A percentile compares a stretch with the other conserved stretches of the same genome.
These are phyloP conservation scores for Bombus difficillimus DNA, from an alignment of 1,140 invertebrate genomes.

Conservation along the genomic window DNA sequence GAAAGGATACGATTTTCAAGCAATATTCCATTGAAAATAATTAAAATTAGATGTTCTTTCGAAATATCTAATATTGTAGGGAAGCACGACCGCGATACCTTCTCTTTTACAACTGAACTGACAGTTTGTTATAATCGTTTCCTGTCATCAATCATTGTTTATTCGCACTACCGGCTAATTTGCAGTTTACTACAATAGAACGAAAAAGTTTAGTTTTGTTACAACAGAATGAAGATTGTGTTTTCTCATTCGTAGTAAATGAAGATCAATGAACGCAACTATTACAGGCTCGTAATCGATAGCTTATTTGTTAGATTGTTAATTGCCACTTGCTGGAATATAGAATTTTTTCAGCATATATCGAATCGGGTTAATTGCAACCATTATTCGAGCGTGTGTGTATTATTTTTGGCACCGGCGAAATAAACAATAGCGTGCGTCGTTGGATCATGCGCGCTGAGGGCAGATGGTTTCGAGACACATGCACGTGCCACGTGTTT, in stretches of 20 bases:
- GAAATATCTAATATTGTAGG: no score
- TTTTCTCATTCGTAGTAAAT: neutral
- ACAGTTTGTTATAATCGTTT: neutral
- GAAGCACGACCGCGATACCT: no score
- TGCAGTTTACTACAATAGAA: neutral
- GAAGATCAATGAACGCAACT: neutral
- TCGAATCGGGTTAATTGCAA: neutral
- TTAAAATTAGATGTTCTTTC: neutral
- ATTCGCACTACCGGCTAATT: neutral
- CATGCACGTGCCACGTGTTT: constrained; percentile 46
- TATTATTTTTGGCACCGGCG: constrained; percentile 26
- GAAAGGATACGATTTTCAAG: neutral
- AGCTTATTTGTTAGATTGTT: neutral
- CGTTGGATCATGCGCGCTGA: constrained; percentile 1
- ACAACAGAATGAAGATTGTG: neutral
- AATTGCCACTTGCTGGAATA: neutral
- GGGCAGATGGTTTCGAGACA: neutral
- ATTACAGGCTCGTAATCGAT: neutral
- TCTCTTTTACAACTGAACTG: no score
- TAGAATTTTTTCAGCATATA: neutral
- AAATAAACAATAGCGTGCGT: constrained; percentile 30
- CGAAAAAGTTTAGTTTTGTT: neutral
- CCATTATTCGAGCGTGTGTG: neutral
- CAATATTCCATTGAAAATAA: neutral
- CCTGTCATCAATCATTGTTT: neutral